These are phyloP conservation scores for Thymelicus acteon DNA, from an alignment of 2,888 invertebrate genomes.

Conservation along the genomic window DNA sequence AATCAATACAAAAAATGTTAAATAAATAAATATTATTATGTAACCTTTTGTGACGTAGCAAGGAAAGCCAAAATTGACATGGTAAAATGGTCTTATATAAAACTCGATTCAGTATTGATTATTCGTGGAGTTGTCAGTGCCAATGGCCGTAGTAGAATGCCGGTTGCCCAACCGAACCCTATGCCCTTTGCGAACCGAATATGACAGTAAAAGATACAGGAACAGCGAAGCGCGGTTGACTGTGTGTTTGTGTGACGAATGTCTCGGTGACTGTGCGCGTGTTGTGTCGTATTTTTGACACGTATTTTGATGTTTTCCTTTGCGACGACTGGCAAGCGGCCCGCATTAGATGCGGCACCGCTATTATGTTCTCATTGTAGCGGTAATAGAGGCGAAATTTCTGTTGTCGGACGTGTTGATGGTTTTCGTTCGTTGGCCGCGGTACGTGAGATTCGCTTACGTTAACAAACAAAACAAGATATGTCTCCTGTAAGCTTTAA, in stretches of 20 bases:
- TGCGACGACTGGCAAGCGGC: slow-evolving; percentile 37
- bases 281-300: slow-evolving; percentile 41
- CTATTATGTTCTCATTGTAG: slow-evolving; percentile 37
- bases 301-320: slow-evolving; percentile 35
- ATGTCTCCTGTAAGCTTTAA: slow-evolving; percentile 82
- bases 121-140: too few species aligned
- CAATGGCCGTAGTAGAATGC: slow-evolving; percentile 2
- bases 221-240: slow-evolving; percentile 40
- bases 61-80: too few species aligned
- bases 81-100: too few species aligned
- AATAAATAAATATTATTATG: too few species aligned
- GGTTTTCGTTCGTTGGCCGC: slow-evolving; percentile 16
- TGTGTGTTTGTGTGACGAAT: slow-evolving; percentile 24
- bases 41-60: too few species aligned
- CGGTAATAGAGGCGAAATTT: slow-evolving; percentile 42
- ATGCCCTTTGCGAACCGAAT: slow-evolving; percentile 31
- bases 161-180: not conserved
- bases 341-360: slow-evolving; percentile 58
- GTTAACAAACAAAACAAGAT: slow-evolving; percentile 58
- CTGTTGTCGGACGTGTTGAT: slow-evolving; percentile 32
- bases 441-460: slow-evolving; percentile 30
- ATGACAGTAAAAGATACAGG: slow-evolving; percentile 28
- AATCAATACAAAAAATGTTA: too few species aligned
- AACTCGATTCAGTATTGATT: too few species aligned
- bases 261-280: slow-evolving; percentile 13